A percentile compares a stretch with the other conserved stretches of the same genome.
Evolutionary conservation across 2,113 vertebrate species (phyloP).

Genomic region (Nesoenas mayeri): DNA sequence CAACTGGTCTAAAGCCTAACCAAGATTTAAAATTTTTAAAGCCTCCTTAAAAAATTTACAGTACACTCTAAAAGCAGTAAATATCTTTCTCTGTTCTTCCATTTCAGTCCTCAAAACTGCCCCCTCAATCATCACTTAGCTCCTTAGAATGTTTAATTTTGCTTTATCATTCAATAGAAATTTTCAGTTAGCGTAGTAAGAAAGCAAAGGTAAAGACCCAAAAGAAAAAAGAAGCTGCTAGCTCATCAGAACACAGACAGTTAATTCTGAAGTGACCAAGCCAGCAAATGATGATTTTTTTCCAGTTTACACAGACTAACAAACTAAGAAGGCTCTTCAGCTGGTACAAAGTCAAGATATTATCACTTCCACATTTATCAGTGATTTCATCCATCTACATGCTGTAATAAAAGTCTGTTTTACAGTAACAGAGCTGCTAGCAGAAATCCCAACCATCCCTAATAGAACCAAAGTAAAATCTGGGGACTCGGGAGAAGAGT

Average conservation of each 20-base stretch:
- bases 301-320: slow-evolving; percentile 64
- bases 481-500: not conserved
- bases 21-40: slow-evolving; percentile 14
- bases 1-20: slow-evolving; percentile 13
- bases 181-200: not conserved
- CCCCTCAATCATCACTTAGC: not conserved
- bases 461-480: slow-evolving; percentile 54
- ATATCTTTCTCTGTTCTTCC: not conserved
- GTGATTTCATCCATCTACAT: not conserved
- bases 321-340: slow-evolving; percentile 31
- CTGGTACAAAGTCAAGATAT: slow-evolving; percentile 20
- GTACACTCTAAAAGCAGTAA: slow-evolving; percentile 22
- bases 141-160: not conserved
- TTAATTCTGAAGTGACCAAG: slow-evolving; percentile 24
- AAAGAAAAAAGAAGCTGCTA: not conserved
- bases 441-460: slow-evolving; percentile 24
- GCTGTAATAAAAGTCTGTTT: not conserved
- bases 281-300: slow-evolving; percentile 18
- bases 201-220: not conserved
- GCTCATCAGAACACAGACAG: not conserved
- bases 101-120: not conserved
- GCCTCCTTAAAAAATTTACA: slow-evolving; percentile 48
- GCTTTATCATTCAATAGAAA: not conserved
- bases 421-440: slow-evolving; percentile 30
- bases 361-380: slow-evolving; percentile 24